Conservation (phyloP, 1,140 invertebrate species). For the Acromyrmex charruanus region DNA sequence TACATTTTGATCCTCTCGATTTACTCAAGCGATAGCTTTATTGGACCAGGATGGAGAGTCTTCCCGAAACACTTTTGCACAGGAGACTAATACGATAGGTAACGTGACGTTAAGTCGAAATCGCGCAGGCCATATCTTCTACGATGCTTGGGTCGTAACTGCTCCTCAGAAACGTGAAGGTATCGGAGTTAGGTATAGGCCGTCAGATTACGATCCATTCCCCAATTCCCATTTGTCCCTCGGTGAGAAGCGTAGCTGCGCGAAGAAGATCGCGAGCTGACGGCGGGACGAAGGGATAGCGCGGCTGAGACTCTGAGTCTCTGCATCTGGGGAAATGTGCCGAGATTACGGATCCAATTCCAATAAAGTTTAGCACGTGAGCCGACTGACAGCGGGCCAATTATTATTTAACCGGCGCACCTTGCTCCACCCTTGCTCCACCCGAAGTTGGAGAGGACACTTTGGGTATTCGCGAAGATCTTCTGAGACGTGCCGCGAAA, state of each 20-base stretch:
- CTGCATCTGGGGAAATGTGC: conserved; percentile 84
- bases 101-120: conserved; percentile 82
- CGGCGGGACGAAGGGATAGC: conserved; percentile 1
- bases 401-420: conserved; percentile 83
- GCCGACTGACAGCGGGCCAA: conserved; percentile 81
- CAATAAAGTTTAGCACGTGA: conserved; percentile 85
- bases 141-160: conserved; percentile 64
- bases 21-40: conserved; percentile 43
- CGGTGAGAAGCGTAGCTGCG: conserved; percentile 65
- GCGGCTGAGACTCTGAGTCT: conserved; percentile 31
- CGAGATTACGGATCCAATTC: conserved; percentile 85
- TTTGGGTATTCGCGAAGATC: conserved; percentile 64
- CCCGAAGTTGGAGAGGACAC: conserved; percentile 55
- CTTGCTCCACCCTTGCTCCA: conserved; percentile 18
- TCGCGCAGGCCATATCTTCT: conserved; percentile 64
- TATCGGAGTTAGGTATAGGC: conserved; percentile 78
- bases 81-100: conserved; percentile 81
- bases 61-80: conserved; percentile 62
- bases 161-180: conserved; percentile 75
- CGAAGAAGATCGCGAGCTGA: conserved; percentile 38
- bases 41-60: conserved; percentile 11
- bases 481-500: conserved; percentile 65
- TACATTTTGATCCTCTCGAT: conserved; percentile 6
- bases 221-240: conserved; percentile 81
- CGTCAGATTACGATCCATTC: conserved; percentile 82